Base-by-base conservation (phyloP, 2,113 vertebrate genomes). In the Peromyscus maniculatus region DNA sequence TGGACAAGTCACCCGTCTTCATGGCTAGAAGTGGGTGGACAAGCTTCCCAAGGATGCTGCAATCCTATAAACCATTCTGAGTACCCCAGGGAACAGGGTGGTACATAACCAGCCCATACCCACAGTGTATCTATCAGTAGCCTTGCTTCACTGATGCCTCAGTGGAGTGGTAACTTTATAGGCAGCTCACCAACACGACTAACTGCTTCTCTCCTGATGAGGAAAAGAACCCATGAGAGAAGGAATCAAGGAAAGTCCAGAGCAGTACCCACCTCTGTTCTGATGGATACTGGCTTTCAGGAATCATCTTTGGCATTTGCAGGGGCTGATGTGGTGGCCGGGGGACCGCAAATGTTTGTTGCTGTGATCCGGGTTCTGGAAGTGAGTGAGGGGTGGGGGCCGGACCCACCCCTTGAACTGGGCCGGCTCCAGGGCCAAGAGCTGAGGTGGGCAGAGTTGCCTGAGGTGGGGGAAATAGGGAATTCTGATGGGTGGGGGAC, bases 181-280 rank as follows among this genome's bases (percentile, higher is more conserved):
- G 87, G 46, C 36, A 79, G 52, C 90, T 66, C 67, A 43, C 3
- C 88, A 95, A 86, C 21, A 28, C 0, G 9, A 62, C 52, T 24
- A 62, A n/a, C 28, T 11, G 52, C 57, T 66, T 67, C 36, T 77
- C 22, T 19, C 19, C 84, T n/a, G 5, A 0, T 17, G 43, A 87
- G 86, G n/a, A 36, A 13, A 69, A 11, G 31, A 36, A 13, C 0
- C 11, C 33, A 19, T 22, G 11, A 31, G 12, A 26, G 16, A 87
- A 39, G 62, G 7, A 7, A n/a, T 0, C 33, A 71, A 31, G n/a
- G 28, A 12, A 55, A 89, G 62, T 46, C 33, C 74, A 67, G 46
- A 52, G 62, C 1, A 22, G 74, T 31, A 97, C 98, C 99, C 77
- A 99, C 99, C 99, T 99, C 99, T 99, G 99, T 98, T 99, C 99